Percentiles rank a stretch among this genome's conserved stretches.
Evolutionary conservation across 2,888 invertebrate genomes (phyloP).

Genomic region (Ypsolopha sequella): DNA sequence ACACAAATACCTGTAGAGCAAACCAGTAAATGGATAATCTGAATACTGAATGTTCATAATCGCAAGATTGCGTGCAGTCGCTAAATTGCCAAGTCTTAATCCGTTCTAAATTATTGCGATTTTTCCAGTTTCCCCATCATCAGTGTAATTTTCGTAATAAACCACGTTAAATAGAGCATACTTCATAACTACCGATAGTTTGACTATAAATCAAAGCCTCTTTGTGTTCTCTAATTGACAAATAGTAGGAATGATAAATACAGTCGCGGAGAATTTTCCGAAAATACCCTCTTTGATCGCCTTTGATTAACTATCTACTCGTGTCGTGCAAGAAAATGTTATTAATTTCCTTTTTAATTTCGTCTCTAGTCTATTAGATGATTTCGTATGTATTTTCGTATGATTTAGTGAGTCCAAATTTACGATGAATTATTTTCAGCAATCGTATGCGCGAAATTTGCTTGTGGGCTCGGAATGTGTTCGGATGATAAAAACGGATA

Average conservation of each 20-base stretch:
- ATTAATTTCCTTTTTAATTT: slow-evolving; percentile 67
- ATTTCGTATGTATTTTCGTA: slow-evolving; percentile 22
- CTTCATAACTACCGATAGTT: slow-evolving; percentile 27
- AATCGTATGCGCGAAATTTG: not conserved
- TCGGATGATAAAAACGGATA: not conserved
- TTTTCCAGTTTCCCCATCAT: too few species aligned
- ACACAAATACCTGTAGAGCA: too few species aligned
- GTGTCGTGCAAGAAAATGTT: slow-evolving; percentile 48
- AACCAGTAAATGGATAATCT: too few species aligned
- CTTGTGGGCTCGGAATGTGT: not conserved
- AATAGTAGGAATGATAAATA: slow-evolving; percentile 69
- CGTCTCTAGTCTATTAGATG: slow-evolving; percentile 34
- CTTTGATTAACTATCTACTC: slow-evolving; percentile 58
- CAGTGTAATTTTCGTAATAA: too few species aligned
- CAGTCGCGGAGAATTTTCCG: slow-evolving; percentile 53
- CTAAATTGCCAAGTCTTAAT: not conserved
- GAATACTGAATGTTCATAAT: not conserved
- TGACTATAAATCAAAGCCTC: slow-evolving; percentile 55
- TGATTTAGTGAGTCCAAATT: slow-evolving; percentile 30
- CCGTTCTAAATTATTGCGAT: too few species aligned
- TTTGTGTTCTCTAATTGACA: slow-evolving; percentile 64
- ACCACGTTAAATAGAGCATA: slow-evolving; percentile 14
- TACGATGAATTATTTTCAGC: not conserved
- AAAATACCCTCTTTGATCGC: slow-evolving; percentile 65
- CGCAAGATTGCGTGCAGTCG: not conserved